A percentile compares a stretch with the other conserved stretches of the same genome.
Evolutionary conservation across 2,113 vertebrate species (phyloP).

Genomic region (Xenus cinereus): DNA sequence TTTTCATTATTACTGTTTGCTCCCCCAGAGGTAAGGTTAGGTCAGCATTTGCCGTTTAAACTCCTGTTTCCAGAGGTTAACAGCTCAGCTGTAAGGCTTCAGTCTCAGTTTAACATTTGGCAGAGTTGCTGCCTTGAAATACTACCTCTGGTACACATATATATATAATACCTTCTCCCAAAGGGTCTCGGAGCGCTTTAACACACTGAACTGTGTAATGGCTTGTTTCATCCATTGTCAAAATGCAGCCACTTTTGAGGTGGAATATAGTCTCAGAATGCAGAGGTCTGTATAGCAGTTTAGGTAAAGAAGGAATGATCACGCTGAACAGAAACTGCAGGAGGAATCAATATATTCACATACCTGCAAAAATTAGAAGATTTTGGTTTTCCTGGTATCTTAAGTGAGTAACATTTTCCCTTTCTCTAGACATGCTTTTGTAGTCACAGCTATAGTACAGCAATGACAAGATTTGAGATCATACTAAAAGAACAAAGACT

Average conservation of each 20-base stretch:
- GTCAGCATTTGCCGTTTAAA: conserved; percentile 16
- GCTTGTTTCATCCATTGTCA: not conserved
- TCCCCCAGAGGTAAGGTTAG: conserved; percentile 16
- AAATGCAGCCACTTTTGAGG: not conserved
- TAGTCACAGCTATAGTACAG: not conserved
- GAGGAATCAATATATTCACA: not conserved
- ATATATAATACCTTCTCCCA: not conserved
- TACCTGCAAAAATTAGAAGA: not conserved
- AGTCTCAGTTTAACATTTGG: conserved; percentile 49
- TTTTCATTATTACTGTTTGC: conserved; percentile 18
- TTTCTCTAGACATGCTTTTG: not conserved
- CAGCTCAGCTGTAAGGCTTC: conserved; percentile 39
- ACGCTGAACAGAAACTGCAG: not conserved
- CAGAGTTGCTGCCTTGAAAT: conserved; percentile 17
- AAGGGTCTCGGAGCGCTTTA: not conserved
- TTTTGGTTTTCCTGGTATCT: not conserved
- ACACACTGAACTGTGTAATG: not conserved
- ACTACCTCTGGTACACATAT: not conserved
- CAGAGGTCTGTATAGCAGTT: not conserved
- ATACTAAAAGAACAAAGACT: not conserved
- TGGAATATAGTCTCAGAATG: not conserved
- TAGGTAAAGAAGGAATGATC: not conserved
- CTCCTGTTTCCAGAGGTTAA: conserved; percentile 46
- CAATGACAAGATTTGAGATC: not conserved
- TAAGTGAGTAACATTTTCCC: not conserved